Base-by-base conservation (phyloP, 2,888 invertebrate species). In the Clanis bilineata region DNA sequence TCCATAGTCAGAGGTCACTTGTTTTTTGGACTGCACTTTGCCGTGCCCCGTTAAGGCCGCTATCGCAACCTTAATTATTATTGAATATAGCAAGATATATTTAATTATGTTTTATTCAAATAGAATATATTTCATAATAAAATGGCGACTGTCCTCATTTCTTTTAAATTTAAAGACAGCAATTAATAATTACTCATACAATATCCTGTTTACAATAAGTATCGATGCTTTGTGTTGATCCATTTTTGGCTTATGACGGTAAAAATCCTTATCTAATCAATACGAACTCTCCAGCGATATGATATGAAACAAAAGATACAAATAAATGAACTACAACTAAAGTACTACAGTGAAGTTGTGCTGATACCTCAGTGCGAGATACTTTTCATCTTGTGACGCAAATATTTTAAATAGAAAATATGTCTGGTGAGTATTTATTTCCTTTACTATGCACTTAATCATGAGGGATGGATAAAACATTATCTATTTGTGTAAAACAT, bases 251-350 rank as follows among this genome's bases (percentile, higher is more conserved):
- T 57, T 22, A 43, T 62, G 47, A 28, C 18, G 28, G 28, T 38
- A 59, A 7, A 57, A 51, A 47, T 6, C 55, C 67, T 66, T 76
- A 79, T 80, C 78, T 81, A 60, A 81, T 81, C 81, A 62, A 71
- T 67, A 59, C 64, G 72, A 72, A 73, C 64, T 63, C 70, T 64
- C 67, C 36, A 67, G 63, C 32, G 75, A 77, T 79, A 78, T 63
- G 65, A 69, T 69, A 64, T 76, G 76, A 74, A 60, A 76, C 76
- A 74, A 66, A 70, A 68, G 72, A 67, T 69, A 70, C 70, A 72
- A 73, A 72, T 73, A 73, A 66, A 62, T 62, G 74, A 71, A 73
- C 72, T 72, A 73, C 66, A 71, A 70, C 56, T 51, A 57, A 62
- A 62, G 32, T 56, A 57, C n/a, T 44, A 57, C 68, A 69, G 70